Percentiles rank a stretch among this genome's conserved stretches.
Conservation (phyloP, 2,797 vertebrate genomes). For the Myioborus melanocephalus region DNA sequence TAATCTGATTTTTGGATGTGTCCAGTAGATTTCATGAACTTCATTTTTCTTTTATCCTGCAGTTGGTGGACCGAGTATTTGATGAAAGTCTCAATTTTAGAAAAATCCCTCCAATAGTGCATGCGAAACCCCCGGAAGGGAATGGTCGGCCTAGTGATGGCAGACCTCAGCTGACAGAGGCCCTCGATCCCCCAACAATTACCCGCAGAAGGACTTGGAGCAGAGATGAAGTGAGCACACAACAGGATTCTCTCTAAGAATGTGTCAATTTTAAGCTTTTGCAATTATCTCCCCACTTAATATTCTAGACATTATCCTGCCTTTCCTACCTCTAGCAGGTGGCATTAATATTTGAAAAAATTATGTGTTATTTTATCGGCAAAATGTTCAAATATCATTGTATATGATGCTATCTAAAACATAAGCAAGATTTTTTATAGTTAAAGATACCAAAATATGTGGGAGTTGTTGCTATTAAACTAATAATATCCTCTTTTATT, state of each 20-base stretch:
- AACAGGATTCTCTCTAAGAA: not conserved
- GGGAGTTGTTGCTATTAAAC: not conserved
- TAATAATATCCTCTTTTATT: not conserved
- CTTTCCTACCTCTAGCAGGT: not conserved
- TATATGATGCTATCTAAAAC: not conserved
- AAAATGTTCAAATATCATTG: not conserved
- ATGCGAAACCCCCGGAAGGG: constrained; percentile 87
- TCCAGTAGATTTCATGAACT: constrained; percentile 28
- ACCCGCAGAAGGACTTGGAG: constrained; percentile 95
- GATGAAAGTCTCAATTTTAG: constrained; percentile 98
- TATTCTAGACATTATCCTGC: not conserved
- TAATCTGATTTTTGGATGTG: not conserved
- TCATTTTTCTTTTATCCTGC: constrained; percentile 37
- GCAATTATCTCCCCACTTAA: not conserved
- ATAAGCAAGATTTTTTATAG: not conserved
- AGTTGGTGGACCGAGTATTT: constrained; percentile 98
- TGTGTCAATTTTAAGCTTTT: not conserved
- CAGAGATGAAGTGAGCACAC: constrained; percentile 88
- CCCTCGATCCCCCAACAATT: constrained; percentile 86
- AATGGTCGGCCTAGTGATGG: constrained; percentile 85
- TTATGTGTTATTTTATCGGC: not conserved
- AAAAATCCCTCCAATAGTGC: constrained; percentile 93
- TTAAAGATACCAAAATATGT: not conserved
- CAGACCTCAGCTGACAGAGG: constrained; percentile 84
- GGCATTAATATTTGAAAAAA: not conserved